Conservation (phyloP, 2,888 invertebrate species). For the Athetis lepigone region DNA sequence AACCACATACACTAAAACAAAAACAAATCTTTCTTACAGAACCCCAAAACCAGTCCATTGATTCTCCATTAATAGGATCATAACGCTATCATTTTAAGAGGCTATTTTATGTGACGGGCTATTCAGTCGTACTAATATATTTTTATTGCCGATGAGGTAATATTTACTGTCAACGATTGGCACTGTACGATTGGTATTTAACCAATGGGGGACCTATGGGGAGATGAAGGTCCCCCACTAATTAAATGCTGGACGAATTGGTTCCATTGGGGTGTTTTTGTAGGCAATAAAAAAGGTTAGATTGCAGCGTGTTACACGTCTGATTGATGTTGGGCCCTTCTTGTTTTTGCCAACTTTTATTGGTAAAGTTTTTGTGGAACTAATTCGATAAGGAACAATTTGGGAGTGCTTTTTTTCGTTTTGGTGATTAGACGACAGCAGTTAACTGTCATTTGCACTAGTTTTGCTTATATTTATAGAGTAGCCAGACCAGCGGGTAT, state of each 20-base stretch:
- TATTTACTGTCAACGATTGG: slow-evolving; percentile 51
- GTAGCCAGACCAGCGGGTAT: too few relatives aligned
- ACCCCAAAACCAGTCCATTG: slow-evolving; percentile 26
- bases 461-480: too few relatives aligned
- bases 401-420: slow-evolving; percentile 6
- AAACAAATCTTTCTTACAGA: background rate
- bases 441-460: too few relatives aligned
- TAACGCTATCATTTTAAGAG: slow-evolving; percentile 46
- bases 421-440: background rate
- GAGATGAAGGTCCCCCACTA: slow-evolving; percentile 42
- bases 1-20: background rate
- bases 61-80: slow-evolving; percentile 30
- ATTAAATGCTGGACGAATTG: slow-evolving; percentile 53
- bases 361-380: slow-evolving; percentile 29
- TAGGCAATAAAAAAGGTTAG: slow-evolving; percentile 41
- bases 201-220: slow-evolving; percentile 29
- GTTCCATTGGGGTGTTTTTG: slow-evolving; percentile 45
- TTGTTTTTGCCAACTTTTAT: slow-evolving; percentile 43
- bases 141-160: slow-evolving; percentile 61
- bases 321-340: slow-evolving; percentile 46
- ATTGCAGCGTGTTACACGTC: slow-evolving; percentile 35
- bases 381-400: slow-evolving; percentile 24
- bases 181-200: slow-evolving; percentile 46
- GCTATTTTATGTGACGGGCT: slow-evolving; percentile 40
- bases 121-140: slow-evolving; percentile 56